These are phyloP conservation scores for Carassius carassius DNA, from an alignment of 2,113 vertebrate genomes.

Conservation along the genomic window DNA sequence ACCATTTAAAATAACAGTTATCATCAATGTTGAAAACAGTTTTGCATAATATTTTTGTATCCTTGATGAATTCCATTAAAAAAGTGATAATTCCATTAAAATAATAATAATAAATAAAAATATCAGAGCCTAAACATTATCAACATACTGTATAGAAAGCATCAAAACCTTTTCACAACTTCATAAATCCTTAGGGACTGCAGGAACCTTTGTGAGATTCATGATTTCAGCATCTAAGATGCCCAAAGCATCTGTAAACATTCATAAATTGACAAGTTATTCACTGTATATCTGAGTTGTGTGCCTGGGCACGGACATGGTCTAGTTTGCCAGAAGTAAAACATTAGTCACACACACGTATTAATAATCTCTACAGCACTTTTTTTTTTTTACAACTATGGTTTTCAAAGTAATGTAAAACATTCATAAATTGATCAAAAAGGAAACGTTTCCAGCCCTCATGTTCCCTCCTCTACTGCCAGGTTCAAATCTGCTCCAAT, in stretches of 20 bases:
- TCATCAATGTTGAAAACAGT: too few species aligned
- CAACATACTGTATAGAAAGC: not conserved
- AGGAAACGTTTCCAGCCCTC: not conserved
- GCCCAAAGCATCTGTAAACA: not conserved
- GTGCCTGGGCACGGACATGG: not conserved
- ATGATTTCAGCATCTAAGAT: not conserved
- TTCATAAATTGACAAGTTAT: not conserved
- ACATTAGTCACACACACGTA: not conserved
- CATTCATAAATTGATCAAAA: not conserved
- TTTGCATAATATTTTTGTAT: too few species aligned
- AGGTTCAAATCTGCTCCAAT: not conserved
- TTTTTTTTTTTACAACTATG: not conserved
- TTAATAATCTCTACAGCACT: not conserved
- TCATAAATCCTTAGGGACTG: not conserved
- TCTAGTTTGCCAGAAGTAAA: not conserved
- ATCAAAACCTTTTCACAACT: not conserved
- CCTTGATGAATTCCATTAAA: not conserved
- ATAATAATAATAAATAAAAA: too few species aligned
- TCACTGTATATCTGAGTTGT: not conserved
- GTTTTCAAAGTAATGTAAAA: not conserved
- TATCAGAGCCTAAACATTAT: not conserved
- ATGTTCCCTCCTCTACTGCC: too few species aligned
- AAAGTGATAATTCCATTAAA: not conserved
- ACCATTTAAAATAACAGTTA: not conserved
- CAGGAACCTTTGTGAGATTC: not conserved